Percentiles rank a stretch among this genome's conserved stretches.
Evolutionary conservation across 2,888 invertebrate genomes (phyloP).

Genomic region (Helicoverpa assulta): DNA sequence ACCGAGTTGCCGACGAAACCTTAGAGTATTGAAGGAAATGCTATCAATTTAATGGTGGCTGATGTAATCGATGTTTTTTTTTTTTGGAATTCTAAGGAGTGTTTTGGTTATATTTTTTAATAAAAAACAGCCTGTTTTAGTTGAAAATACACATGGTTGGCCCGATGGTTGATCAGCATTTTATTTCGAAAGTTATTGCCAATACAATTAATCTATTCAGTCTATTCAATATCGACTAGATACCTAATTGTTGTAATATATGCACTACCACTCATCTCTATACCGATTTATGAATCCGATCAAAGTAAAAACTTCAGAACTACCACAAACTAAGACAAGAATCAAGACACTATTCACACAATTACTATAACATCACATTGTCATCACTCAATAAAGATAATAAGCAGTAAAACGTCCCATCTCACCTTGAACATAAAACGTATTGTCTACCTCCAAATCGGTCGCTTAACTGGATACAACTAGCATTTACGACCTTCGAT

Average conservation of each 20-base stretch:
- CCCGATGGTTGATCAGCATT: too few species aligned
- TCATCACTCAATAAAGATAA: slow-evolving; percentile 47
- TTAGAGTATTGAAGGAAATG: slow-evolving; percentile 33
- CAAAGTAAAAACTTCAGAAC: background rate
- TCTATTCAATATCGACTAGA: too few species aligned
- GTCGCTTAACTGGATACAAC: slow-evolving; percentile 55
- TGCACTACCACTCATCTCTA: too few species aligned
- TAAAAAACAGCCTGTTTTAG: background rate
- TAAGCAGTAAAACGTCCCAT: slow-evolving; percentile 33
- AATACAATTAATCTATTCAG: too few species aligned
- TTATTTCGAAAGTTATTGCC: too few species aligned
- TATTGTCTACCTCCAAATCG: slow-evolving; percentile 61
- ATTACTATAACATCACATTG: slow-evolving; percentile 26
- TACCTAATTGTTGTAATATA: too few species aligned
- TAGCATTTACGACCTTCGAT: slow-evolving; percentile 51
- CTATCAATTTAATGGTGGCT: slow-evolving; percentile 38
- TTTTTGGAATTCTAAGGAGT: slow-evolving; percentile 2
- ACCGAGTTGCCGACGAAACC: slow-evolving; percentile 8
- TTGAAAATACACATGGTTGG: too few species aligned
- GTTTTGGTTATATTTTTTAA: background rate
- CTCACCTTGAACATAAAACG: slow-evolving; percentile 48
- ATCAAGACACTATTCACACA: slow-evolving; percentile 27
- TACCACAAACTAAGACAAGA: background rate
- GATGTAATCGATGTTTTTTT: slow-evolving; percentile 30
- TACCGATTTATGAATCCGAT: too few species aligned